A percentile compares a stretch with the other conserved stretches of the same genome.
These are phyloP conservation scores for Apotomis capreana DNA, from an alignment of 2,888 invertebrate species.

Conservation along the genomic window DNA sequence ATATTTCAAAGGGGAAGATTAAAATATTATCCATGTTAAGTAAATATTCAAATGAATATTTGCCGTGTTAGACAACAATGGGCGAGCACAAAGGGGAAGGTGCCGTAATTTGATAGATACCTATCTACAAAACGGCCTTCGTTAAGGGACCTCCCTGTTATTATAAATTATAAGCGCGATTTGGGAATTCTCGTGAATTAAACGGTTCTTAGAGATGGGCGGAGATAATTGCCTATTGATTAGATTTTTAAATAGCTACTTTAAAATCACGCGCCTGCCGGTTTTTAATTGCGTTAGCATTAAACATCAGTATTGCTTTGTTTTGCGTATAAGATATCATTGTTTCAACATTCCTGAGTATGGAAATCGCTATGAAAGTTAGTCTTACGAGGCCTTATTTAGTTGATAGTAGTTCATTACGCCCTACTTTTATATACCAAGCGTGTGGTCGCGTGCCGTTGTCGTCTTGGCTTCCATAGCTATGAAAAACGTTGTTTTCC, in stretches of 20 bases:
- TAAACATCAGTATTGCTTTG: constrained; percentile 18
- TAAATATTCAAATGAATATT: constrained; percentile 85
- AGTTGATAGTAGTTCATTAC: no score
- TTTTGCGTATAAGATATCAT: background rate
- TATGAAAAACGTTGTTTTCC: no score
- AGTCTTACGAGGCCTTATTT: no score
- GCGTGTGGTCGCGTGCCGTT: no score
- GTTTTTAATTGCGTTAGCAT: constrained; percentile 27
- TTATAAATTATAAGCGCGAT: constrained; percentile 81
- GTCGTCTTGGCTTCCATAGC: no score
- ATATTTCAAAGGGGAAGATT: constrained; percentile 84
- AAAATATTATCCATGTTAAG: constrained; percentile 85
- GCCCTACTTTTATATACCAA: no score
- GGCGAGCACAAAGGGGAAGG: constrained; percentile 71
- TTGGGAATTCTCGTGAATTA: constrained; percentile 76
- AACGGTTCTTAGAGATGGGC: constrained; percentile 68
- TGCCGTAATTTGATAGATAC: constrained; percentile 81
- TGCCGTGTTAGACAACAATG: constrained; percentile 84
- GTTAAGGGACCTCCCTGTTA: constrained; percentile 79
- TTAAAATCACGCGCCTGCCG: constrained; percentile 30
- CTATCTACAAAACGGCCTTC: constrained; percentile 82
- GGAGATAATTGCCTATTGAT: constrained; percentile 54
- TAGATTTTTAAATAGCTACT: constrained; percentile 38
- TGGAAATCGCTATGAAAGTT: background rate
- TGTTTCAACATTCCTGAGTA: background rate